A percentile compares a stretch with the other conserved stretches of the same genome.
phyloP scores from a whole-genome alignment of 2,797 vertebrate genomes.

The Darevskia mixta region DNA sequence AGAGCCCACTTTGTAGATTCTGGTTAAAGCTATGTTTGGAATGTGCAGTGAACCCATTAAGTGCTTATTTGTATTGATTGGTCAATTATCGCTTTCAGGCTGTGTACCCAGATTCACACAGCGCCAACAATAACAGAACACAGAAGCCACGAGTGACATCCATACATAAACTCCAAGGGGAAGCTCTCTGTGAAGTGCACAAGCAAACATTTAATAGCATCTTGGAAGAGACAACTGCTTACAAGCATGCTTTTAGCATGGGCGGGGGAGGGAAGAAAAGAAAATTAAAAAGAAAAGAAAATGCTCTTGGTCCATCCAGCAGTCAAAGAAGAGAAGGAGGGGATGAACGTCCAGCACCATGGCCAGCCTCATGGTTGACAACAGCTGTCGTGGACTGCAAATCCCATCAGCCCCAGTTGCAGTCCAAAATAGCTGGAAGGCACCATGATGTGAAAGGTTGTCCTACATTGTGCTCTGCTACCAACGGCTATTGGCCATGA shows the following conservation, averaged over 20 bases:
- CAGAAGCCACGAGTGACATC: not conserved
- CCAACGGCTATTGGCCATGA: too few species aligned
- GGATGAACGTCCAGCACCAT: not conserved
- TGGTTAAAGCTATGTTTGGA: conserved; percentile 5
- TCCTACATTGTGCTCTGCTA: too few species aligned
- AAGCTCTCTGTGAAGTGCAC: not conserved
- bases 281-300: not conserved
- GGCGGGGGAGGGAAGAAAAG: not conserved
- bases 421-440: too few species aligned
- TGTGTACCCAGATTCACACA: not conserved
- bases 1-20: not conserved
- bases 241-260: too few species aligned
- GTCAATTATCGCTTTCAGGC: conserved; percentile 21
- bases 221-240: too few species aligned
- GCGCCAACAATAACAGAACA: not conserved
- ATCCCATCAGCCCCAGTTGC: too few species aligned
- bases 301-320: too few species aligned
- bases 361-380: too few species aligned
- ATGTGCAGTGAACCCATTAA: not conserved
- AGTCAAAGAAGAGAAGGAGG: not conserved
- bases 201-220: too few species aligned
- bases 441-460: too few species aligned
- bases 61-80: conserved; percentile 2
- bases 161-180: not conserved
- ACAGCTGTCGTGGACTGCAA: too few species aligned